Conservation (phyloP, 2,888 invertebrate genomes). For the Chironomus tentans region DNA sequence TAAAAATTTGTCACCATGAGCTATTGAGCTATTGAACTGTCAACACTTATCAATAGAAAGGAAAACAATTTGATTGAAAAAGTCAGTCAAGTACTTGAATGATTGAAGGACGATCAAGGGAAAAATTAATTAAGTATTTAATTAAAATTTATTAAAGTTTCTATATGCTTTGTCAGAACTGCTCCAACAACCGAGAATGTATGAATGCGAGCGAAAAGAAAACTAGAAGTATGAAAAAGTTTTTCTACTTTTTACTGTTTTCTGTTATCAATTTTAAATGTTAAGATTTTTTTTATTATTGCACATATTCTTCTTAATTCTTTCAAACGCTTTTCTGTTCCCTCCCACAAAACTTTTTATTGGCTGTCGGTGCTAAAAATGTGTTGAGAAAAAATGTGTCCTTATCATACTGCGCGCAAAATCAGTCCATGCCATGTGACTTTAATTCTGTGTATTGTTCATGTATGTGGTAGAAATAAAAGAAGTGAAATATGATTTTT, state of each 20-base stretch:
- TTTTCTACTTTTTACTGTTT: no score
- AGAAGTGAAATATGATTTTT: neutral
- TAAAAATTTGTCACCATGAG: neutral
- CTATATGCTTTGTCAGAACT: neutral
- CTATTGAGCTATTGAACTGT: neutral
- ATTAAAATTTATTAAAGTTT: neutral
- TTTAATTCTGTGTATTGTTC: neutral
- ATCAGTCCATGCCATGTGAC: neutral
- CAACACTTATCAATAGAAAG: no score
- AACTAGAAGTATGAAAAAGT: no score
- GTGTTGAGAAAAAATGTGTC: neutral
- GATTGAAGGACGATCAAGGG: no score
- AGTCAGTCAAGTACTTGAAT: no score
- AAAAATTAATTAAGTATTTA: neutral
- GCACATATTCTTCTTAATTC: neutral
- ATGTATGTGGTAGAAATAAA: neutral
- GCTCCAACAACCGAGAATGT: no score
- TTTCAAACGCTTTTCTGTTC: neutral
- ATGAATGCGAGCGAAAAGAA: no score
- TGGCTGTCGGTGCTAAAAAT: slow-evolving; percentile 3
- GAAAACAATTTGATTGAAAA: no score
- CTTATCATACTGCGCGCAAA: slow-evolving; percentile 1
- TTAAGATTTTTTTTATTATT: no score
- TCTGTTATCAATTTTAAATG: no score
- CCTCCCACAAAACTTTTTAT: neutral